Base-by-base conservation (phyloP, 2,888 invertebrate species). In the Cordilura impudica region DNA sequence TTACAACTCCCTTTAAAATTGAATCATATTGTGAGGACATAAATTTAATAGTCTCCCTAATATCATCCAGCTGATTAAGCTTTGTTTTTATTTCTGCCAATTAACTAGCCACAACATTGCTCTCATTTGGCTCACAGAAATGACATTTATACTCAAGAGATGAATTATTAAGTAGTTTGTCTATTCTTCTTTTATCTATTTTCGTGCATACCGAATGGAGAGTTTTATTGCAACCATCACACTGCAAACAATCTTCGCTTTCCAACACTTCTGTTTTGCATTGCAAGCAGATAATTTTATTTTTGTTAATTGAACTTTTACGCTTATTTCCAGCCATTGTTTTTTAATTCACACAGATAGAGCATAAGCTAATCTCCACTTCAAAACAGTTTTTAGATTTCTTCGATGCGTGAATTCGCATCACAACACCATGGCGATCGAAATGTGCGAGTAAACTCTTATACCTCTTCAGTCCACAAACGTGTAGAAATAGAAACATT, bases 71-170 rank as follows among this genome's bases (percentile, higher is more conserved):
- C 56, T 56, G 56, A 56, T 56, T 21, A 19, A 19, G 6, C 19
- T 56, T 56, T 12, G 12, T 4, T 29, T 54, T 29, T 54, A 54
- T 54, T 54, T 10, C 18, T 31, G 58, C 10, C 12, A 58, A 18
- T 39, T 61, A 45, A 31, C 47, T 61, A 12, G 45, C 18, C 14
- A 61, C 16, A 43, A 16, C 18, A 31, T 26, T 61, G 23, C 23
- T 51, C 49, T 47, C 61, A 12, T 61, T 10, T 29, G 61, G 43
- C n/a, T 45, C 23, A 43, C 45, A 60, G 43, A 39, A 39, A 39
- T 39, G 43, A 39, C 43, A 39, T 14, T 39, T 39, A 14, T 39
- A 39, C 43, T 39, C 43, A 39, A 39, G 43, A 39, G 43, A 39
- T 12, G 10, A 12, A 39, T 39, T 39, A 39, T 39, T 39, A 39